Evolutionary conservation across 2,113 vertebrate genomes (phyloP).

Genomic region (Malurus cyaneus): DNA sequence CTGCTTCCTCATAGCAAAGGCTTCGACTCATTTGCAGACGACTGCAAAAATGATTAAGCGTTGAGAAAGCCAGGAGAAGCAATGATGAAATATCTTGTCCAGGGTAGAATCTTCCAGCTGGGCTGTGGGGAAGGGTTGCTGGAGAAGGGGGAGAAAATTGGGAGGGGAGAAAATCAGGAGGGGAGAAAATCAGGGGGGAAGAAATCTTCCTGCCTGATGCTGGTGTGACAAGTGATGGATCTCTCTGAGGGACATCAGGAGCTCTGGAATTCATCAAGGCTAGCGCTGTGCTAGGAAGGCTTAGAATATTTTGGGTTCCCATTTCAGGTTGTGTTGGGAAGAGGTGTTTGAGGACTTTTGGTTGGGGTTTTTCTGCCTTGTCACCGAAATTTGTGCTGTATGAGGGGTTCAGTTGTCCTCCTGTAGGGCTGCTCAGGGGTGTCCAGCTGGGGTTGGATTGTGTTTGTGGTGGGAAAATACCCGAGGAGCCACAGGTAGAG

Average conservation of each 20-base stretch:
- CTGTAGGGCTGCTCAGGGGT: background rate
- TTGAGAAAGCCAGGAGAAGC: constrained; percentile 38
- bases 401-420: background rate
- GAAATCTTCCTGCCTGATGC: background rate
- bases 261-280: background rate
- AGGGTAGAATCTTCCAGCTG: background rate
- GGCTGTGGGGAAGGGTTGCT: background rate
- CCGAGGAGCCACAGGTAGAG: background rate
- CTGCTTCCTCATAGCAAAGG: constrained; percentile 52
- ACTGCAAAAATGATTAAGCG: constrained; percentile 43
- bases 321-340: background rate
- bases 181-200: no score
- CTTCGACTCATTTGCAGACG: constrained; percentile 36
- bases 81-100: constrained; percentile 21
- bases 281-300: background rate
- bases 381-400: background rate
- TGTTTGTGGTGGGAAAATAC: background rate
- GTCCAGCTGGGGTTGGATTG: background rate
- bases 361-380: background rate
- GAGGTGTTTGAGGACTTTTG: background rate
- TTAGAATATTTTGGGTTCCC: background rate
- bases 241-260: background rate
- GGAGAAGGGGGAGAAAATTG: background rate
- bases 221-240: background rate
- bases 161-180: background rate